These are phyloP conservation scores for Pheosia gnoma DNA, from an alignment of 2,888 invertebrate species.

Conservation along the genomic window DNA sequence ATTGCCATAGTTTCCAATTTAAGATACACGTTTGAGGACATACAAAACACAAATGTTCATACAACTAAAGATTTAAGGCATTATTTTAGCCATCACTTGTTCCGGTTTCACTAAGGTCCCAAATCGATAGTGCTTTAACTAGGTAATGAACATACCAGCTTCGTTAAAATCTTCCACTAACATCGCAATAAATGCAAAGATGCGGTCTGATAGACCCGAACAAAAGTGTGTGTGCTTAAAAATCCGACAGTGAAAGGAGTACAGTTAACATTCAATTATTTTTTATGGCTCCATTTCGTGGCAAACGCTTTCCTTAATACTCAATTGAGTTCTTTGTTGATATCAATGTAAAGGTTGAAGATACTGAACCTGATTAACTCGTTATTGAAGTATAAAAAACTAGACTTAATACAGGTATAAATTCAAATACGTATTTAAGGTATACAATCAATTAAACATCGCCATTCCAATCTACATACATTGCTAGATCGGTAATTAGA, in stretches of 20 bases:
- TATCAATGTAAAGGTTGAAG: neutral
- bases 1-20: too few species aligned
- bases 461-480: too few species aligned
- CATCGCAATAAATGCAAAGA: constrained; percentile 30
- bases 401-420: neutral
- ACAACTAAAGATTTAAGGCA: too few species aligned
- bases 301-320: neutral
- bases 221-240: constrained; percentile 30
- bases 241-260: constrained; percentile 39
- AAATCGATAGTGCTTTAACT: too few species aligned
- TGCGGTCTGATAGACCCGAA: constrained; percentile 46
- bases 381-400: neutral
- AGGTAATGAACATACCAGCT: too few species aligned
- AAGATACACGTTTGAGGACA: too few species aligned
- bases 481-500: too few species aligned
- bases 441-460: too few species aligned
- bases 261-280: constrained; percentile 40
- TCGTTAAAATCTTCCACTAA: constrained; percentile 24
- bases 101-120: too few species aligned
- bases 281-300: constrained; percentile 1
- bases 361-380: neutral
- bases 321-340: neutral
- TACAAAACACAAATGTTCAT: too few species aligned
- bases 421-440: too few species aligned
- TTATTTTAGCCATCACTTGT: too few species aligned